phyloP scores from a whole-genome alignment of 1,140 invertebrate species.

The Lamellibrachia luymesi region DNA sequence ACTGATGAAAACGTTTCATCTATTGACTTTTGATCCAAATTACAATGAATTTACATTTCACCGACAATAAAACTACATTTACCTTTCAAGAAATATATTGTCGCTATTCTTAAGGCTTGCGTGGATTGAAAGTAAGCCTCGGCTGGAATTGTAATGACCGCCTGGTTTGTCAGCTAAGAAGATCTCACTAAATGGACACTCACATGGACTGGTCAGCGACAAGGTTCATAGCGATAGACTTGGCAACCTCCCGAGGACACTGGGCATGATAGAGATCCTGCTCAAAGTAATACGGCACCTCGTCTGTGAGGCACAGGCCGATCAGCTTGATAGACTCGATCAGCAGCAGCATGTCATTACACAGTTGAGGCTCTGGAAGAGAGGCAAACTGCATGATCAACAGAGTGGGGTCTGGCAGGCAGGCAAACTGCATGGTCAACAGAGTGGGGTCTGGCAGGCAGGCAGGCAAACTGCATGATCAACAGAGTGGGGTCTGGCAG shows the following conservation, averaged over 20 bases:
- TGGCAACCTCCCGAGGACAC: constrained; percentile 29
- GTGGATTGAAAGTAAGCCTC: no score
- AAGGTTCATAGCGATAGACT: constrained; percentile 27
- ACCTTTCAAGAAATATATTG: no score
- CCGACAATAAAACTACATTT: no score
- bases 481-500: no score
- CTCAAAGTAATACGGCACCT: constrained; percentile 63
- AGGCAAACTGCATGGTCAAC: constrained; percentile 22
- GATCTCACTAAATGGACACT: not conserved
- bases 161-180: not conserved
- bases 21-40: no score
- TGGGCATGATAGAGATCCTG: constrained; percentile 64
- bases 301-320: constrained; percentile 62
- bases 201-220: not conserved
- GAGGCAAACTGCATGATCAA: not conserved
- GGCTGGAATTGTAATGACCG: no score
- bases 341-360: constrained; percentile 50
- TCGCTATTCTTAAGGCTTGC: no score
- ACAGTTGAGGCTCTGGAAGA: constrained; percentile 37
- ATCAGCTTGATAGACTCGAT: constrained; percentile 63
- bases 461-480: constrained; percentile 14
- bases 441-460: not conserved
- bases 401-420: constrained; percentile 24
- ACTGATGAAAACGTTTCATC: no score
- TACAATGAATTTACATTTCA: no score